Percentiles rank a stretch among this genome's conserved stretches.
These are phyloP conservation scores for Astyanax mexicanus DNA, from an alignment of 2,797 vertebrate species.

Conservation along the genomic window DNA sequence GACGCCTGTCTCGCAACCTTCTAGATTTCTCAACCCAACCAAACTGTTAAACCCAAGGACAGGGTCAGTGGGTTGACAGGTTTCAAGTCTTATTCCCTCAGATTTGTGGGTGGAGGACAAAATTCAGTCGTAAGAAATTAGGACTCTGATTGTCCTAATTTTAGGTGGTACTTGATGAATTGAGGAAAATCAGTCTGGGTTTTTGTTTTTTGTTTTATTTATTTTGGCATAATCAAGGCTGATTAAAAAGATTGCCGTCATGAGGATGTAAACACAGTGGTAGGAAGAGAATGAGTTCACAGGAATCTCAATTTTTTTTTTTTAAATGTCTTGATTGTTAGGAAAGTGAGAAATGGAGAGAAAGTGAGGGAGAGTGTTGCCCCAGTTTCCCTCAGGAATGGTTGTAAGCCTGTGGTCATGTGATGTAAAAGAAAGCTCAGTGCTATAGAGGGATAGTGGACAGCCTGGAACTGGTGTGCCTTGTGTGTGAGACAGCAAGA, in stretches of 20 bases:
- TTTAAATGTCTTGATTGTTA: no score
- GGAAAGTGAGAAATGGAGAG: no score
- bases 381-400: slow-evolving; percentile 15
- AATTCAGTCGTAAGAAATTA: no score
- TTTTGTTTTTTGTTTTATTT: no score
- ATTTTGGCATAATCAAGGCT: no score
- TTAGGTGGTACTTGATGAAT: no score
- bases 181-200: no score
- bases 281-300: no score
- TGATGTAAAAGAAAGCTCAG: not conserved
- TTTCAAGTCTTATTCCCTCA: not conserved
- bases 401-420: slow-evolving; percentile 2
- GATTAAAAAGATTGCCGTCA: no score
- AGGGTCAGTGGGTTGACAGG: not conserved
- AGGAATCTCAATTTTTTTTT: no score
- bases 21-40: not conserved
- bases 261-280: no score
- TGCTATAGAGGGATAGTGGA: not conserved
- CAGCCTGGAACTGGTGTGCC: not conserved
- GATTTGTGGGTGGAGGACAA: no score
- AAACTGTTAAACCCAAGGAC: not conserved
- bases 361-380: not conserved
- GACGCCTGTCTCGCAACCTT: not conserved
- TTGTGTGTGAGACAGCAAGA: not conserved
- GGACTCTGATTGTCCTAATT: not conserved